Evolutionary conservation across 64 coral and sea anemone species (phyloP), one percentile per base, ranked within the genome.

Genomic region (Stichodactyla mertensii): DNA sequence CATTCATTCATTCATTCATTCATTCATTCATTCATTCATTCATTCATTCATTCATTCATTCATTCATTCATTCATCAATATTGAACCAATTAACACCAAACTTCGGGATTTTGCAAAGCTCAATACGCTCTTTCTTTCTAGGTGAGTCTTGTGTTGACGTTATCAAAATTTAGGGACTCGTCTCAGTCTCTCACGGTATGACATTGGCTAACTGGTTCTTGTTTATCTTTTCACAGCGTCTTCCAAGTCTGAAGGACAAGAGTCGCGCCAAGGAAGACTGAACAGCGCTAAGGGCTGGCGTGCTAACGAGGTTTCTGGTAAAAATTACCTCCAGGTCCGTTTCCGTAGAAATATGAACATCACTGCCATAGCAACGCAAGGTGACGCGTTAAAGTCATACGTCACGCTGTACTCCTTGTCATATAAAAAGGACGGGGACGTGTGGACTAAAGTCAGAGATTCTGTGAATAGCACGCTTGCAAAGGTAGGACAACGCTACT

Each of bases 281-380:
- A 74, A 74, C 83, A 59, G 31, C 13, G 57, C 54, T 31, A 85
- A 85, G n/a, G 83, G 83, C 20, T 58, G 83, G 83, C 60, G 4
- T n/a, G 80, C 80, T n/a, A 57, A 82, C 51, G 80, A 82, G 16
- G 24, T 31, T 10, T 27, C 23, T 11, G 24, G 22, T 5, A 4
- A 66, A 22, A 74, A 31, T 14, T 74, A 74, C 83, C 16, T 85
- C 23, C 83, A 85, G 83, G 10, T 85, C 24, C 20, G 14, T 56
- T 64, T 85, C 15, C 19, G 64, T 31, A 54, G 57, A 19, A 64
- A 16, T 24, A 56, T 85, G 15, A 85, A 26, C 80, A 62, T 85
- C 26, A 85, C 83, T 45, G 83, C 55, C 53, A 57, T 85, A 51
- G 83, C 60, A 64, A 58, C 83, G 10, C 83, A 85, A 52, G 83